A percentile compares a stretch with the other conserved stretches of the same genome.
These are phyloP conservation scores for Prorops nasuta DNA, from an alignment of 1,140 invertebrate genomes.

Conservation along the genomic window DNA sequence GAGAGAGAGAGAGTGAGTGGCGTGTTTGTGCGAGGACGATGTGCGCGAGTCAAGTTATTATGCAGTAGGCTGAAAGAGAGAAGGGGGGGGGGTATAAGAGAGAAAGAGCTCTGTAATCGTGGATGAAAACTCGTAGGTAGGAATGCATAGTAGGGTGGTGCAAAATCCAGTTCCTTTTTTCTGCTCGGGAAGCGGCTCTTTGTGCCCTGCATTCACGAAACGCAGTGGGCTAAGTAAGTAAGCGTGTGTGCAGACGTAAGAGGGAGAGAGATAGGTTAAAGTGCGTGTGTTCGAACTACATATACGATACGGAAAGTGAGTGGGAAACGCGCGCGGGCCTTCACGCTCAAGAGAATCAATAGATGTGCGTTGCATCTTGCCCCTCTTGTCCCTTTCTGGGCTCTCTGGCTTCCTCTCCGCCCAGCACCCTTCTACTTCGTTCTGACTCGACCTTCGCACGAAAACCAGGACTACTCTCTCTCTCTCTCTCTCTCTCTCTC, in stretches of 20 bases:
- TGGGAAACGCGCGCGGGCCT: constrained; percentile 28
- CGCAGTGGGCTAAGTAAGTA: neutral
- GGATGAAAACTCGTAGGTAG: constrained; percentile 24
- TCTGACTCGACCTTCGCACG: constrained; percentile 26
- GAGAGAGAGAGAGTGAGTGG: too few species aligned
- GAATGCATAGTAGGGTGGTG: constrained; percentile 10
- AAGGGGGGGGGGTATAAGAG: too few species aligned
- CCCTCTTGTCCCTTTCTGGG: constrained; percentile 34
- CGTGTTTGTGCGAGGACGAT: too few species aligned
- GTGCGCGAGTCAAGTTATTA: too few species aligned
- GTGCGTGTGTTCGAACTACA: constrained; percentile 21
- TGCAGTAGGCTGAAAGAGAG: too few species aligned
- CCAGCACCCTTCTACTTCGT: constrained; percentile 22
- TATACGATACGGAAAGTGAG: constrained; percentile 17
- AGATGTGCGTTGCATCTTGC: constrained; percentile 51
- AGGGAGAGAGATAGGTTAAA: constrained; percentile 11
- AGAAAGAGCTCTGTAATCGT: too few species aligned
- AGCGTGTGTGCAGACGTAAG: neutral
- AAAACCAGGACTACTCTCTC: constrained; percentile 2
- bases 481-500: neutral
- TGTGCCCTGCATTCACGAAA: neutral
- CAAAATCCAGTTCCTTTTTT: constrained; percentile 32
- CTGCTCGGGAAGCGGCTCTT: neutral
- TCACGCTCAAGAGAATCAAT: constrained; percentile 43
- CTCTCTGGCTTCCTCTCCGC: too few species aligned